Evolutionary conservation across 2,888 invertebrate species (phyloP).

Genomic region (Lasius fuliginosus): DNA sequence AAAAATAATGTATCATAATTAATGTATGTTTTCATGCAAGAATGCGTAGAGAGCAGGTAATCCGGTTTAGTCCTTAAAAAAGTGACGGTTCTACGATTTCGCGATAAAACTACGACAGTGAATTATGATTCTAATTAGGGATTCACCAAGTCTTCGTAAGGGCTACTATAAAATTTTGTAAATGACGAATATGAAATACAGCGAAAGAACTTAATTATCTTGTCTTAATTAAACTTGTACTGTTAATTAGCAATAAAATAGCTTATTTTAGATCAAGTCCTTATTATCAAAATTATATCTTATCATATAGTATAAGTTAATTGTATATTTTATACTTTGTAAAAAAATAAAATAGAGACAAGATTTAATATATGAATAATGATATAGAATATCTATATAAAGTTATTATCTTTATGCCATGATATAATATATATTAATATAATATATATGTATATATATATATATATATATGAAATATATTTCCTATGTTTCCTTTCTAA

Average conservation of each 20-base stretch:
- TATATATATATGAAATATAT: no score
- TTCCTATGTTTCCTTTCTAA: neutral
- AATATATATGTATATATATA: no score
- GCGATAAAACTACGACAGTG: neutral
- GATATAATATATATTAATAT: no score
- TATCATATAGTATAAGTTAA: no score
- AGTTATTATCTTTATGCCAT: no score
- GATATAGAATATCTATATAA: no score
- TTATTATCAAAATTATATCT: slow-evolving; percentile 3
- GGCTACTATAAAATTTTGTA: neutral
- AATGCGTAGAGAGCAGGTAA: neutral
- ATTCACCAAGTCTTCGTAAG: neutral
- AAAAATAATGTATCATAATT: neutral
- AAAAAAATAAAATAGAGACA: neutral
- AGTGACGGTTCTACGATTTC: neutral
- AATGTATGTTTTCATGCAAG: neutral
- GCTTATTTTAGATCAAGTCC: neutral
- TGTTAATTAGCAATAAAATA: neutral
- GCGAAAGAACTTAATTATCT: neutral
- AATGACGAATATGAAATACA: neutral
- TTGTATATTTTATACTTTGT: neutral
- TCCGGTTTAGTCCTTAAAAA: neutral
- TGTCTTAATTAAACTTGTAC: neutral
- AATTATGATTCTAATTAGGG: neutral
- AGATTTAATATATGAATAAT: no score